Base-by-base conservation (phyloP, 2,797 vertebrate genomes). In the Taeniopygia guttata region DNA sequence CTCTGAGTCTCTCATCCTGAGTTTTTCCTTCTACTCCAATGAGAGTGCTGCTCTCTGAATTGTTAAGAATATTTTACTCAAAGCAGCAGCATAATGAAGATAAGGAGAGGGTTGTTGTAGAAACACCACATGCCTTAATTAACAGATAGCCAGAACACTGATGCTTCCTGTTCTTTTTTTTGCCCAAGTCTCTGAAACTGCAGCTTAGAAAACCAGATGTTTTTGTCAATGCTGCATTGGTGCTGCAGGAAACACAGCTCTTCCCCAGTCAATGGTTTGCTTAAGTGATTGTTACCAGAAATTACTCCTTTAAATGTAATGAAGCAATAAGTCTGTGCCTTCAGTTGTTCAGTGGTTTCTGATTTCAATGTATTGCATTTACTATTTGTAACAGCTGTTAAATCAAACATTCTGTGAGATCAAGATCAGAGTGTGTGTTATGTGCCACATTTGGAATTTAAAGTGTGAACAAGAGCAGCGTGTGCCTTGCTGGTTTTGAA, bases 131-230 rank as follows among this genome's bases (percentile, higher is more conserved):
- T 85, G 90, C 84, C 82, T 70, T 86, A 77, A 95, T 94, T 92
- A 86, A 36, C 62, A 94, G 90, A 93, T 87, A 89, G 19, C 87
- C 95, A 92, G 94, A 86, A 52, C 94, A 70, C 82, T 82, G 63
- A 70, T 59, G 82, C 77, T 95, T 95, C 95, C 89, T 96, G 90
- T 59, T 58, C 9, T 34, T 55, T 59, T 64, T 59, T 59, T 64
- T 58, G 64, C 43, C 25, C 43, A 62, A 27, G 7, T 36, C 17
- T 73, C 48, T 94, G 48, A 87, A 92, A 63, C 55, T 66, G 36
- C 45, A 91, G 82, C 69, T 81, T 58, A 17, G 43, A 80, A 94
- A 90, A 56, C 26, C 86, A 93, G 87, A 86, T 45, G 13, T 66
- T 89, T 94, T 34, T 73, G 54, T 78, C 69, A 69, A 0, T 62